A percentile compares a stretch with the other conserved stretches of the same genome.
Conservation (phyloP, 2,797 vertebrate species). For the Neomorphus geoffroyi region DNA sequence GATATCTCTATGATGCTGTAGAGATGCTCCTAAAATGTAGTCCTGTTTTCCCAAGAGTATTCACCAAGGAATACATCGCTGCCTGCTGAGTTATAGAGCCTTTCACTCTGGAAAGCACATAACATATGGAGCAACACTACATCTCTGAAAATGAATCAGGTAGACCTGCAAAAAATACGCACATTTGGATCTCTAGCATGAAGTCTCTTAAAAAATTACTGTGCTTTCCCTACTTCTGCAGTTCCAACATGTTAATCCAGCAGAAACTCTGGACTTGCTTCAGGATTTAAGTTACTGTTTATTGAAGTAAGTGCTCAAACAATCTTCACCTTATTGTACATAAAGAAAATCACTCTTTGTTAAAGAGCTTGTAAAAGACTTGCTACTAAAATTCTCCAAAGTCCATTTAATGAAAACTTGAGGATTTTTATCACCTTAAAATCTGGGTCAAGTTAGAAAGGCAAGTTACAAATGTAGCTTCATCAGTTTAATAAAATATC, state of each 20-base stretch:
- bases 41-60: background rate
- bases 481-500: background rate
- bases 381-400: background rate
- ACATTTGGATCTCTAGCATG: background rate
- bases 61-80: background rate
- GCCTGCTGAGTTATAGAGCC: background rate
- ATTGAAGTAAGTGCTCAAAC: background rate
- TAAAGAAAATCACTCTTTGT: background rate
- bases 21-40: background rate
- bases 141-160: background rate
- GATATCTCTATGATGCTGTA: background rate
- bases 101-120: background rate
- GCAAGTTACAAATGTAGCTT: background rate
- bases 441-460: background rate
- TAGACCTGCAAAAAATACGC: background rate
- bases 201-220: background rate
- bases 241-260: background rate
- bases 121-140: rapidly evolving
- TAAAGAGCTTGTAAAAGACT: background rate
- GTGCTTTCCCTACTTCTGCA: background rate
- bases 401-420: background rate
- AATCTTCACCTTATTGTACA: background rate
- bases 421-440: background rate
- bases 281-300: background rate
- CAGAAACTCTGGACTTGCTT: background rate